Evolutionary conservation across 1,140 invertebrate genomes (phyloP), one percentile per base, ranked within the genome.

Genomic region (Probaryconus sp.): DNA sequence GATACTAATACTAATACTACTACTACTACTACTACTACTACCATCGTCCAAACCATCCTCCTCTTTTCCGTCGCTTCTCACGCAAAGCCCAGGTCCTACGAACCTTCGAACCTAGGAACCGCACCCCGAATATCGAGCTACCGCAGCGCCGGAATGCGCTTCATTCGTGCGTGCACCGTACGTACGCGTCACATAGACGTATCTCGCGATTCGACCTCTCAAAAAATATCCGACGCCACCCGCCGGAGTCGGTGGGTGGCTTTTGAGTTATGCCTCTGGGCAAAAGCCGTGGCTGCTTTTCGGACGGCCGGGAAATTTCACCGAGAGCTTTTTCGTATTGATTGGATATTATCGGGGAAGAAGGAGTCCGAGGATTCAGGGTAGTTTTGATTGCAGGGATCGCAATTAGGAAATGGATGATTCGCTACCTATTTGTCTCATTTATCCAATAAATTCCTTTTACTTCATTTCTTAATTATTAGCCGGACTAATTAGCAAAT

Each of bases 51-150:
- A 33, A 60, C 60, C 58, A 63, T 67, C 70, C 69, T 72, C 58
- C 65, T 64, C 69, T 71, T 71, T 73, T 48, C 53, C 70, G 48
- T 69, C 58, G 65, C 73, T 78, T 70, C 70, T 82, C 81, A 83
- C 78, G 80, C 81, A 82, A 83, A 83, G 72, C 81, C 81, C 81
- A 77, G 80, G 77, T 81, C 77, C 82, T 82, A 79, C 79, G 78
- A 77, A 81, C 78, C 81, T 81, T 79, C 80, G 78, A 78, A 81
- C 79, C 81, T 83, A 82, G 82, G 83, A 82, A 85, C 84, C 84
- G 83, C 84, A 85, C 83, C 82, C 83, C 83, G 79, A 85, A 85
- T 85, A 85, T 85, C 81, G 83, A 85, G 79, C 83, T 65, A 78
- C 65, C 55, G 58, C 81, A 79, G 77, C 72, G 72, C 69, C 68